phyloP scores from a whole-genome alignment of 2,888 invertebrate genomes.

The Cabera pusaria region DNA sequence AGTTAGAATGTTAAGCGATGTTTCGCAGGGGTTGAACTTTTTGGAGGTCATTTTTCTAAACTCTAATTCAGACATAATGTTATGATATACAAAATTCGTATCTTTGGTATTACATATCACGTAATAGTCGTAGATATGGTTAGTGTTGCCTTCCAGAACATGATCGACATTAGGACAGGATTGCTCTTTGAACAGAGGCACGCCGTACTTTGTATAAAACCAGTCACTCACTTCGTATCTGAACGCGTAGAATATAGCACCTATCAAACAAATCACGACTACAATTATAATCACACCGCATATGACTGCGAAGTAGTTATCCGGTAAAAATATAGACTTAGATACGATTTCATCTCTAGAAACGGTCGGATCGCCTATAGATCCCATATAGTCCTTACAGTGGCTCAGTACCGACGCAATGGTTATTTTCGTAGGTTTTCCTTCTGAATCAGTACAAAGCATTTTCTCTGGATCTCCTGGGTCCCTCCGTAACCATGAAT shows the following conservation, averaged over 20 bases:
- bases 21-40: conserved; percentile 87
- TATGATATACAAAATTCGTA: conserved; percentile 87
- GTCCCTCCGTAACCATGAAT: conserved; percentile 87
- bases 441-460: conserved; percentile 85
- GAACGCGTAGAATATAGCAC: conserved; percentile 89
- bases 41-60: conserved; percentile 87
- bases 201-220: conserved; percentile 91
- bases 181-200: conserved; percentile 90
- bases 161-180: conserved; percentile 83
- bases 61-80: conserved; percentile 88
- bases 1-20: conserved; percentile 84
- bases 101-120: conserved; percentile 93
- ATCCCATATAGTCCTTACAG: conserved; percentile 86
- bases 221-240: conserved; percentile 90
- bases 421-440: conserved; percentile 77
- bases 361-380: conserved; percentile 68
- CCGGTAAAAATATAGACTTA: conserved; percentile 85
- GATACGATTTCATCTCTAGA: conserved; percentile 79
- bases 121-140: conserved; percentile 93
- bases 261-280: conserved; percentile 86
- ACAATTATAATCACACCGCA: conserved; percentile 88
- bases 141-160: conserved; percentile 86
- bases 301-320: conserved; percentile 89
- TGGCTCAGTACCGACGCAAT: conserved; percentile 80
- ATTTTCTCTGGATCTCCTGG: conserved; percentile 87